Evolutionary conservation across 2,797 vertebrate species (phyloP).

Genomic region (Rhincodon typus): DNA sequence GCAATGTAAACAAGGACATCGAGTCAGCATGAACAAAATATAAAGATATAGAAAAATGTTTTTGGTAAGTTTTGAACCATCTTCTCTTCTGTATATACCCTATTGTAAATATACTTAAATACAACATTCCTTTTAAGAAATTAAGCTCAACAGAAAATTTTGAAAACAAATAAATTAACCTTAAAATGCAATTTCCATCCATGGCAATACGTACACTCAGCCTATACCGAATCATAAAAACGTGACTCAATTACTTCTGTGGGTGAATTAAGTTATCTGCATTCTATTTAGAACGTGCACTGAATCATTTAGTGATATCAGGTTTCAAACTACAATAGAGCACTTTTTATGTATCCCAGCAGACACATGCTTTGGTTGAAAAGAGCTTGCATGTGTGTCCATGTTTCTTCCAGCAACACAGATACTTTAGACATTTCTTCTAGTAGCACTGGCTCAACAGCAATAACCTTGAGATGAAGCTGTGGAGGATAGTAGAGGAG

Average conservation of each 20-base stretch:
- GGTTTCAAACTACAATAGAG: conserved; percentile 63
- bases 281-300: neutral
- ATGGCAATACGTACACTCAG: neutral
- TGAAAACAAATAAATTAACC: neutral
- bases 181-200: neutral
- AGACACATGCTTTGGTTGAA: conserved; percentile 85
- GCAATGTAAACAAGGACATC: neutral
- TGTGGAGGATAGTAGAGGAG: conserved; percentile 48
- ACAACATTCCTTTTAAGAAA: neutral
- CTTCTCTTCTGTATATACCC: neutral
- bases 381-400: conserved; percentile 69
- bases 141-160: conserved; percentile 4
- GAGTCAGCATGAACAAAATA: neutral
- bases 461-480: conserved; percentile 75
- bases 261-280: neutral
- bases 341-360: conserved; percentile 82
- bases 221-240: neutral
- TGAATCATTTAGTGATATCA: neutral
- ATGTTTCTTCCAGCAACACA: conserved; percentile 64
- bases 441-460: conserved; percentile 65
- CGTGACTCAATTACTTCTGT: neutral
- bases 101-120: neutral
- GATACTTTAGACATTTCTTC: conserved; percentile 64
- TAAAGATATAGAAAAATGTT: neutral
- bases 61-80: neutral